Conservation (phyloP, 2,888 invertebrate genomes). For the Cynaeus angustus region DNA sequence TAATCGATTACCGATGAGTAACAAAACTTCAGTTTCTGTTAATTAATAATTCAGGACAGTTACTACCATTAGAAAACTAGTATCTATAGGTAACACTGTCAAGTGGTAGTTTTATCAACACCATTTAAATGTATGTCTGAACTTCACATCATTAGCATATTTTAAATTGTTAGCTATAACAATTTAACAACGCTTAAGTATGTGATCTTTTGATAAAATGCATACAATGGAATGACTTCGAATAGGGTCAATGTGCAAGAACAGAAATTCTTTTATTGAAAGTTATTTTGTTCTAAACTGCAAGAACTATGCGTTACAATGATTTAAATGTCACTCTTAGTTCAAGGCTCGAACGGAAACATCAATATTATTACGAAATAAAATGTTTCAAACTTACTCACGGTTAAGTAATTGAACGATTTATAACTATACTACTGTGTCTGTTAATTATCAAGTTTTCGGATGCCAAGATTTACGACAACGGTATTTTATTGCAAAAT, state of each 20-base stretch:
- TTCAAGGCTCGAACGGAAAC: constrained; percentile 18
- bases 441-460: constrained; percentile 11
- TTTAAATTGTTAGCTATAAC: constrained; percentile 32
- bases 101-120: constrained; percentile 11
- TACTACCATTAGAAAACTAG: neutral
- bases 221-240: constrained; percentile 30
- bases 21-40: constrained; percentile 24
- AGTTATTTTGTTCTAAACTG: constrained; percentile 14
- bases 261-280: constrained; percentile 38
- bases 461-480: constrained; percentile 26
- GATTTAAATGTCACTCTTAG: constrained; percentile 28
- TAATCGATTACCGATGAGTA: constrained; percentile 39
- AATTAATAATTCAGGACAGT: constrained; percentile 32
- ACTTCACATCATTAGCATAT: constrained; percentile 40
- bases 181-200: constrained; percentile 27
- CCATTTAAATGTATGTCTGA: constrained; percentile 18
- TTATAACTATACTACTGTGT: constrained; percentile 16
- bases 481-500: constrained; percentile 38
- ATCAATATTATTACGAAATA: constrained; percentile 3
- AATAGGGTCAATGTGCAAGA: constrained; percentile 36
- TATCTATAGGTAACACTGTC: neutral
- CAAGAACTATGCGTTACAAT: constrained; percentile 6
- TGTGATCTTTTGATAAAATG: constrained; percentile 35
- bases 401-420: constrained; percentile 12
- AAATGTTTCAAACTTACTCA: constrained; percentile 1